Conservation (phyloP, 2,113 vertebrate species). For the Enhydra lutris region DNA sequence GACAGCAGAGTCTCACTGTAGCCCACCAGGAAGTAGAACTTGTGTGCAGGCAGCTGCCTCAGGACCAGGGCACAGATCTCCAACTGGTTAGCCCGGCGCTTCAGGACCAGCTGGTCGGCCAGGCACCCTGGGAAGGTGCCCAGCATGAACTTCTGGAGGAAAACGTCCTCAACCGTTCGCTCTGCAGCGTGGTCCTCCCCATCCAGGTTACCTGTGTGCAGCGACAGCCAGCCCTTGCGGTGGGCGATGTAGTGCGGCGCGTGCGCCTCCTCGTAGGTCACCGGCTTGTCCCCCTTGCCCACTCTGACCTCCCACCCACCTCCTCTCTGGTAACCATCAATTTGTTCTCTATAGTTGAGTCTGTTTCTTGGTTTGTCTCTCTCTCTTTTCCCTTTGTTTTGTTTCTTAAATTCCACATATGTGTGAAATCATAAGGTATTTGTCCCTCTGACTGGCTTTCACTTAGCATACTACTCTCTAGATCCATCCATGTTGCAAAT, state of each 20-base stretch:
- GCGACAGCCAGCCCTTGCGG: slow-evolving; percentile 93
- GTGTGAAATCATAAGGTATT: background rate
- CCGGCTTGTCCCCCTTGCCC: slow-evolving; percentile 87
- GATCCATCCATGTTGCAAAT: background rate
- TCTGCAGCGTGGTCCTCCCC: too few relatives aligned
- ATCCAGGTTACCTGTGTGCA: slow-evolving; percentile 75
- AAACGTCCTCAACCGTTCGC: too few relatives aligned
- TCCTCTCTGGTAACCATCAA: background rate
- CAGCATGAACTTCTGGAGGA: too few relatives aligned
- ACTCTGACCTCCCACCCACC: slow-evolving; percentile 77
- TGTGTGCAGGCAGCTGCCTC: too few relatives aligned
- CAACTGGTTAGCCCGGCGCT: too few relatives aligned
- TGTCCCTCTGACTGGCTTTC: background rate
- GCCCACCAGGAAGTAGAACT: too few relatives aligned
- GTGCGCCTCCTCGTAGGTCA: slow-evolving; percentile 89
- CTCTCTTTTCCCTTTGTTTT: background rate
- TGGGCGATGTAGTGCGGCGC: slow-evolving; percentile 91
- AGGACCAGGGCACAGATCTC: too few relatives aligned
- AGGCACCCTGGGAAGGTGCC: too few relatives aligned
- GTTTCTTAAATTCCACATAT: background rate
- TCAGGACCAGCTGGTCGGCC: too few relatives aligned
- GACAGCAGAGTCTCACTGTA: too few relatives aligned
- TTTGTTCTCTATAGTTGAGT: background rate
- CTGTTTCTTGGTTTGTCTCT: background rate
- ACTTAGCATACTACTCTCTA: background rate